Evolutionary conservation across 2,888 invertebrate genomes (phyloP), one percentile per base, ranked within the genome.

Genomic region (Diplazon laetatorius): DNA sequence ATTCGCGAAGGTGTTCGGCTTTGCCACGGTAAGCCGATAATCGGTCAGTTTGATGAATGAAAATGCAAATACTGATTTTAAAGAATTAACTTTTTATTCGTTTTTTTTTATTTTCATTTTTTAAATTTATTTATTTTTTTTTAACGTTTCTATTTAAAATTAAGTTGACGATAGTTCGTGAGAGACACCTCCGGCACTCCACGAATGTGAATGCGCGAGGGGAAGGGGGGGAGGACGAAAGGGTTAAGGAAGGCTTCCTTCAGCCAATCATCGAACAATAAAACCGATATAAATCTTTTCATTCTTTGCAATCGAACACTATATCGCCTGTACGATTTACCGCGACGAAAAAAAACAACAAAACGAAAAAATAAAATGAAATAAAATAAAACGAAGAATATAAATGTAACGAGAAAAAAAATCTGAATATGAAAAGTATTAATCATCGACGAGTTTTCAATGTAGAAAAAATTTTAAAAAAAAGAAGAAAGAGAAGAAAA

Each of bases 391-490:
- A 52, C 2, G 25, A 62, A 42, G 18, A 60, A 76, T n/a, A 2
- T 30, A 30, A 30, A 30, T 6, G 30, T 30, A 70, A 70, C 39
- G 66, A 65, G 68, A 70, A 37, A 72, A 30, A 76, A 80, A 78
- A 78, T 81, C 81, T 82, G 82, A 83, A 80, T 84, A 83, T 83
- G 82, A 80, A 84, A 85, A 85, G 84, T 85, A 85, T 85, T 85
- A 85, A 72, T 76, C 80, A 82, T 84, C 79, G 85, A 82, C 72
- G 48, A 70, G 72, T 78, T 80, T 85, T 82, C 85, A 80, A 81
- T 74, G 74, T 83, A 84, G 82, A 76, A 71, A 79, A 71, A 55
- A 37, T 35, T 16, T 8, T n/a, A 42, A 4, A 12, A 42, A 42
- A 3, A 42, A 42, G 10, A n/a, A 2, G 10, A 30, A 30, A 30